Evolutionary conservation across 1,140 invertebrate genomes (phyloP).

Genomic region (Medauroidea extradentata): DNA sequence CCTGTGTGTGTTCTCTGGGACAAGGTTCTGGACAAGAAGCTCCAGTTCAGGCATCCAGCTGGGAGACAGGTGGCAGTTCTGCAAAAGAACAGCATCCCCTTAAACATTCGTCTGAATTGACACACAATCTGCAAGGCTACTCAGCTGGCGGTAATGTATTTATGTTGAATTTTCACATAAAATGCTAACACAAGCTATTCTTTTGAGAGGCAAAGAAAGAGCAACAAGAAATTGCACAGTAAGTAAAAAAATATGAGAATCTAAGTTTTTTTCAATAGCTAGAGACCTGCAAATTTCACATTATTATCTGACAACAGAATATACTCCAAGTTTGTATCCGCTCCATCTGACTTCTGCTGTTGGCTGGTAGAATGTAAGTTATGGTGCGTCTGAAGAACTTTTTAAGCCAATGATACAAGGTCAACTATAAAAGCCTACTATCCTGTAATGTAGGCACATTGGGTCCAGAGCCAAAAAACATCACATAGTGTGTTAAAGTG

Average conservation of each 20-base stretch:
- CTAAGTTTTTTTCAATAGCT: neutral
- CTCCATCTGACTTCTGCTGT: no score
- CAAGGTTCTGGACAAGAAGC: slow-evolving; percentile 51
- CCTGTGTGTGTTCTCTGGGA: slow-evolving; percentile 47
- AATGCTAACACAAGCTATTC: neutral
- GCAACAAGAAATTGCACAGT: neutral
- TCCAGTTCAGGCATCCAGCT: slow-evolving; percentile 65
- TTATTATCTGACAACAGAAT: no score
- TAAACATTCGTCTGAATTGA: neutral
- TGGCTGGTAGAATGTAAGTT: no score
- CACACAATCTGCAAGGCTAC: neutral
- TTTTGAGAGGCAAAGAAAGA: neutral
- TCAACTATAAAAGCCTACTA: no score
- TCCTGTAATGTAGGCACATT: no score
- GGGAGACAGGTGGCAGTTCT: slow-evolving; percentile 71
- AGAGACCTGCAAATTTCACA: no score
- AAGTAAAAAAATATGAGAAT: neutral
- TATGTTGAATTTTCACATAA: neutral
- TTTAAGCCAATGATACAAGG: no score
- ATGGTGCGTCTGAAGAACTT: no score
- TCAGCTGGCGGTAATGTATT: no score
- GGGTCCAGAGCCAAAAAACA: no score
- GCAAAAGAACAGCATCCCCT: slow-evolving; percentile 15
- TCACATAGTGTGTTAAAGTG: no score
- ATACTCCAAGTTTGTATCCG: no score